Evolutionary conservation across 2,113 vertebrate species (phyloP), one percentile per base, ranked within the genome.

Genomic region (Notothenia coriiceps): DNA sequence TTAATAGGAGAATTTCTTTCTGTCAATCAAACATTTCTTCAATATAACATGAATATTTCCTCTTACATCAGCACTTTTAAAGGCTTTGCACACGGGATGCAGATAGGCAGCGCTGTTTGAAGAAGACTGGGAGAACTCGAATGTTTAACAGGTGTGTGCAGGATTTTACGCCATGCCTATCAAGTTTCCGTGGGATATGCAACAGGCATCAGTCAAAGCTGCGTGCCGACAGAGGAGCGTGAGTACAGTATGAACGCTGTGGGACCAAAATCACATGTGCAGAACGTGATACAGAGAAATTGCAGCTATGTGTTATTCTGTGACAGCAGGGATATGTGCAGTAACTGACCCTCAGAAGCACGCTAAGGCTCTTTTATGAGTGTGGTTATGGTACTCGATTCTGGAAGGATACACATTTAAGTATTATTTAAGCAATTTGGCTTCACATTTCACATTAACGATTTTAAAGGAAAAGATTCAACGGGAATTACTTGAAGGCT

Each of bases 121-220:
- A 76, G 63, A 77, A 18, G 59, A n/a, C 77, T 67, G 67, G 77
- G 61, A 83, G 68, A 66, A 2, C 17, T 33, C 9, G 2, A 68
- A 89, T 85, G 81, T 55, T 88, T 72, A 86, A 90, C 91, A 93
- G 85, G 86, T 88, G 87, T 18, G 67, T 1, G 15, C 33, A 70
- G 66, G 60, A 75, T 83, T 84, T 46, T 68, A 18, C 17, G 8
- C 10, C 15, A 8, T 47, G 63, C 59, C 47, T 82, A 88, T 89
- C 17, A 6, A 43, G 40, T 92, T 80, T 76, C 74, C 2, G 25
- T 47, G 51, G 76, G 79, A 79, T 76, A 70, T 62, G 29, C 75
- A 87, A 3, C 70, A 61, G 20, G 50, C 84, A 86, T 89, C 80
- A n/a, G 62, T 90, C 84, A 83, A 52, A 73, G 6, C 71, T 0